Conservation (phyloP, 2,888 invertebrate species). For the Archips xylosteana region DNA sequence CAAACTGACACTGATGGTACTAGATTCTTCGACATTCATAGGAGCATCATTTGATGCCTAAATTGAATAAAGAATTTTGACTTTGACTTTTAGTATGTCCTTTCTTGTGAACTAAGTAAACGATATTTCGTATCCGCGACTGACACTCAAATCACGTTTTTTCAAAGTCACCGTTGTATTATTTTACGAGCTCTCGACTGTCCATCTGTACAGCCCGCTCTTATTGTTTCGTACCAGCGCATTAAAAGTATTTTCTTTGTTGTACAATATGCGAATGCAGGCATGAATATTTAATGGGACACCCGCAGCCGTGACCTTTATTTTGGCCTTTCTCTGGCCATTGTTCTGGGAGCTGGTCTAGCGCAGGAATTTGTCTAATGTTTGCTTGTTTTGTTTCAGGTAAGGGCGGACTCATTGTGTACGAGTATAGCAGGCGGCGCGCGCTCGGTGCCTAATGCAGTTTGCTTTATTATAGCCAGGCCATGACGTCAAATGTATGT, state of each 20-base stretch:
- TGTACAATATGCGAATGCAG: slow-evolving; percentile 69
- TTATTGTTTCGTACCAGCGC: slow-evolving; percentile 52
- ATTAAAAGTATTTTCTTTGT: slow-evolving; percentile 69
- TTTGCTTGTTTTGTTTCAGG: slow-evolving; percentile 65
- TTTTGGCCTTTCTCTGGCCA: slow-evolving; percentile 72
- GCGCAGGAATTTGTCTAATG: slow-evolving; percentile 66
- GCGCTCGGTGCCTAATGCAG: slow-evolving; percentile 17
- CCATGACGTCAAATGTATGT: too few relatives aligned
- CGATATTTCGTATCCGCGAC: slow-evolving; percentile 52
- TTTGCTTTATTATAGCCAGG: neutral
- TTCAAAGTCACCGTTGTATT: slow-evolving; percentile 60
- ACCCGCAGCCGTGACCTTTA: slow-evolving; percentile 74
- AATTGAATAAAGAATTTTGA: neutral
- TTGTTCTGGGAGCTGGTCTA: slow-evolving; percentile 64
- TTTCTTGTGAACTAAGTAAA: slow-evolving; percentile 46
- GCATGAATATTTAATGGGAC: slow-evolving; percentile 77
- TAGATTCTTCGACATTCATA: too few relatives aligned
- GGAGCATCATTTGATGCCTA: too few relatives aligned
- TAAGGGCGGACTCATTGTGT: slow-evolving; percentile 45
- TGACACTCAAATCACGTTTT: slow-evolving; percentile 55
- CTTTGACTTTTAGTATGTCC: slow-evolving; percentile 12
- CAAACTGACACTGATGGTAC: too few relatives aligned
- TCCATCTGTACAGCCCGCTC: slow-evolving; percentile 49
- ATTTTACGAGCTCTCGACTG: slow-evolving; percentile 51
- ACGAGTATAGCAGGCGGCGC: neutral